Evolutionary conservation across 2,888 invertebrate species (phyloP), one percentile per base, ranked within the genome.

Genomic region (Amblyjoppa fuscipennis): DNA sequence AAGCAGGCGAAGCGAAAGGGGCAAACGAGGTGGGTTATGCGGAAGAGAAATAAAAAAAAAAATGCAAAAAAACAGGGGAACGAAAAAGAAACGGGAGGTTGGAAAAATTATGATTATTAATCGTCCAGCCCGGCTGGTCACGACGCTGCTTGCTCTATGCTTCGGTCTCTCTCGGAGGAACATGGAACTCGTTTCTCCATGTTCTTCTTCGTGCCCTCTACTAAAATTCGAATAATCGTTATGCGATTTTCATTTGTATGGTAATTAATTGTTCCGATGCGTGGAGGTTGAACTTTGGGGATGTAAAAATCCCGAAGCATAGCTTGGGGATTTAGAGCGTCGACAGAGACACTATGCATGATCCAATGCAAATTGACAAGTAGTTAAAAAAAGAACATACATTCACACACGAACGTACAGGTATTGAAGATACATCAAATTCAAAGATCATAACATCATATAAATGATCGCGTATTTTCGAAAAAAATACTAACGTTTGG

Each of bases 21-120:
- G 69, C 70, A 78, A 64, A 64, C 41, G 51, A 49, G 70, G 61
- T 56, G 80, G 41, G 68, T 25, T 49, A 34, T 41, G 49, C 69
- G 64, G 64, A 59, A 20, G 34, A 68, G 81, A 78, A 71, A 64
- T 34, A 81, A 53, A 75, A 53, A 75, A 75, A 79, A 34, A 20
- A 13, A 51, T 20, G 71, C 38, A 77, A 81, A 71, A 81, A 74
- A 61, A 41, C 59, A 59, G 45, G 41, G 69, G 45, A 31, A 51
- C 28, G 45, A 80, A 79, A 66, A 86, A 84, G 70, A 68, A 64
- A 69, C 31, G 20, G 85, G 79, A 85, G 64, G 71, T 20, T 51
- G 66, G 79, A 83, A 78, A 85, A 90, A 88, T 87, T 87, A 88
- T 77, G 88, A 88, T 89, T 89, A 89, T 88, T 89, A 90, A 90